phyloP scores from a whole-genome alignment of 2,888 invertebrate species.

The Mythimna pallens region DNA sequence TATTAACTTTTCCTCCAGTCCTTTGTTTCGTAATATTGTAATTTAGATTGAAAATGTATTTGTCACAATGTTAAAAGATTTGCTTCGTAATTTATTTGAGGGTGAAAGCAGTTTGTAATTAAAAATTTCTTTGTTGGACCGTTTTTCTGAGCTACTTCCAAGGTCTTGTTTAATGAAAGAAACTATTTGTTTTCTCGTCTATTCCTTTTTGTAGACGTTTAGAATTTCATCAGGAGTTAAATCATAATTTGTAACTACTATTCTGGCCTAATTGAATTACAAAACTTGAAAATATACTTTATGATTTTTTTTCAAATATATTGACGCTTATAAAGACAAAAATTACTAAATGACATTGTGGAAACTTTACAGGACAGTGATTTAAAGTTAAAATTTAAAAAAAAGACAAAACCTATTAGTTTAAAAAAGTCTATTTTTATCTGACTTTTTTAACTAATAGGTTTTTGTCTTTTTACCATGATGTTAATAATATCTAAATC shows the following conservation, averaged over 20 bases:
- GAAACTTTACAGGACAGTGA: too few relatives aligned
- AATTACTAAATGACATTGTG: too few relatives aligned
- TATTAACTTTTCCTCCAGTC: slow-evolving; percentile 23
- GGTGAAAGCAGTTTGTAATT: slow-evolving; percentile 38
- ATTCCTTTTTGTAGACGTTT: not conserved
- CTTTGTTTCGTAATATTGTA: slow-evolving; percentile 36
- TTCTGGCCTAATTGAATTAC: not conserved
- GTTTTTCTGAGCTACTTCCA: slow-evolving; percentile 14
- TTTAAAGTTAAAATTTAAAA: too few relatives aligned
- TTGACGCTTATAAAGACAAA: too few relatives aligned
- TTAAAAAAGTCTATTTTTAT: too few relatives aligned
- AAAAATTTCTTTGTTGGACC: slow-evolving; percentile 24
- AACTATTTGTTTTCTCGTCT: slow-evolving; percentile 11
- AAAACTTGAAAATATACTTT: not conserved
- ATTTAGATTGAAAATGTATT: slow-evolving; percentile 50
- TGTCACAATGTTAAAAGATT: slow-evolving; percentile 22
- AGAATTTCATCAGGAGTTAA: not conserved
- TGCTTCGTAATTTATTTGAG: slow-evolving; percentile 16
- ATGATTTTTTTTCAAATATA: too few relatives aligned
- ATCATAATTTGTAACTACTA: not conserved
- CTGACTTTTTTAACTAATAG: too few relatives aligned
- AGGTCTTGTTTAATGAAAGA: slow-evolving; percentile 10
- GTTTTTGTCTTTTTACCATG: too few relatives aligned
- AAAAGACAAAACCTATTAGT: too few relatives aligned
- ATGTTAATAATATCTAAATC: too few relatives aligned